Percentiles rank a stretch among this genome's conserved stretches.
phyloP scores from a whole-genome alignment of 2,888 invertebrate species.

The Neoaliturus tenellus region DNA sequence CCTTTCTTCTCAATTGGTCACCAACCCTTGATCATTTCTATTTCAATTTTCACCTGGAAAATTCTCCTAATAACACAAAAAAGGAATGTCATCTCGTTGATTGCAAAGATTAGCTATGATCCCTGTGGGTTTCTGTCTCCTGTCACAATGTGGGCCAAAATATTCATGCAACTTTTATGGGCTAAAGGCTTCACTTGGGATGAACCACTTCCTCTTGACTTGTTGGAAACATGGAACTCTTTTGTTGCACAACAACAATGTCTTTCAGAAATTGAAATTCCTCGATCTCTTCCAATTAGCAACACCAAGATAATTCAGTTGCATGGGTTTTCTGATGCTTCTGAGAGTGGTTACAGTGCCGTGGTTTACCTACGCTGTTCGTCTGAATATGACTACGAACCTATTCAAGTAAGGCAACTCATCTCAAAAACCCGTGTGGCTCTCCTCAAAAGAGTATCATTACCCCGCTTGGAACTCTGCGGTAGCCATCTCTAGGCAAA shows the following conservation, averaged over 20 bases:
- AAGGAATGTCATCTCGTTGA: no score
- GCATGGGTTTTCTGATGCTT: slow-evolving; percentile 49
- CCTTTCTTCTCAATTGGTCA: no score
- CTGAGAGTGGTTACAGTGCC: slow-evolving; percentile 34
- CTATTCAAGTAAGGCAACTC: neutral
- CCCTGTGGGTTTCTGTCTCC: slow-evolving; percentile 45
- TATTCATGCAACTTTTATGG: slow-evolving; percentile 52
- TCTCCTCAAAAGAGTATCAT: slow-evolving; percentile 60
- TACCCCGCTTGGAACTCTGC: slow-evolving; percentile 66
- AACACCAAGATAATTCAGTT: neutral
- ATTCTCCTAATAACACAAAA: no score
- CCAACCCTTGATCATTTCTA: no score
- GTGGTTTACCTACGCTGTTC: neutral
- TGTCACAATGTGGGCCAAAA: slow-evolving; percentile 49
- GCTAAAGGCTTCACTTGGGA: slow-evolving; percentile 47
- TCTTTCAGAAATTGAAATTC: slow-evolving; percentile 4
- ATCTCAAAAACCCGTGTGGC: slow-evolving; percentile 53
- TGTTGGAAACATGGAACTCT: neutral
- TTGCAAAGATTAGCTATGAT: slow-evolving; percentile 38
- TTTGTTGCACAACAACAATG: neutral
- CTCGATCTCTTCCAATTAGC: neutral
- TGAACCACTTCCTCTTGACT: neutral
- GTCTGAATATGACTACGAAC: neutral
- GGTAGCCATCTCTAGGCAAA: slow-evolving; percentile 63
- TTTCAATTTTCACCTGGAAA: no score